Conservation (phyloP, 2,797 vertebrate genomes). For the Acanthiza pusilla region DNA sequence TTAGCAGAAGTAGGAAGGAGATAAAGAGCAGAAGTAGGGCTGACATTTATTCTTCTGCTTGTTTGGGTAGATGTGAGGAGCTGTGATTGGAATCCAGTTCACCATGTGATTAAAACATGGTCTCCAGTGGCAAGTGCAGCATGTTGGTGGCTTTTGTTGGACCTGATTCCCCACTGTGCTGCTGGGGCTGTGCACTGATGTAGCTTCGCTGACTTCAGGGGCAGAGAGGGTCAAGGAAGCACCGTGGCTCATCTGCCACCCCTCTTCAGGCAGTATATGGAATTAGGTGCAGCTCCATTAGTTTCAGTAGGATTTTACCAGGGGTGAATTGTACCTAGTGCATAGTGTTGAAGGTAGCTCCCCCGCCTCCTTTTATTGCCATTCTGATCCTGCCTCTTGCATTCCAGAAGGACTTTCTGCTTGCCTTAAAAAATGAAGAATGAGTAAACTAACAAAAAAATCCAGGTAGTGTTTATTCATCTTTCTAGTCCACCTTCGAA, state of each 20-base stretch:
- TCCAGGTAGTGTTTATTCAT: not conserved
- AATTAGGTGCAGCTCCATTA: not conserved
- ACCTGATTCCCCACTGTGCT: not conserved
- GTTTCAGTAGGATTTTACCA: not conserved
- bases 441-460: not conserved
- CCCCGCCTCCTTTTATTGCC: not conserved
- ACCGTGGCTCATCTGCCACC: not conserved
- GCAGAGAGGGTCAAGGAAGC: not conserved
- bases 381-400: conserved; percentile 20
- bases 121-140: not conserved
- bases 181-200: not conserved
- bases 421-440: conserved; percentile 48
- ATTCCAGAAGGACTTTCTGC: conserved; percentile 24
- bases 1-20: not conserved
- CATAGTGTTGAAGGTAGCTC: not conserved
- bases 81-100: not conserved
- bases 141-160: not conserved
- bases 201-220: not conserved
- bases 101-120: not conserved
- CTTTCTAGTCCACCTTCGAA: not conserved
- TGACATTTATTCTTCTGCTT: not conserved
- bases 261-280: not conserved
- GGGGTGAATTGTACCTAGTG: not conserved
- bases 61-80: not conserved
- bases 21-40: not conserved